Conservation (phyloP, 2,888 invertebrate genomes). For the Elegia similella region DNA sequence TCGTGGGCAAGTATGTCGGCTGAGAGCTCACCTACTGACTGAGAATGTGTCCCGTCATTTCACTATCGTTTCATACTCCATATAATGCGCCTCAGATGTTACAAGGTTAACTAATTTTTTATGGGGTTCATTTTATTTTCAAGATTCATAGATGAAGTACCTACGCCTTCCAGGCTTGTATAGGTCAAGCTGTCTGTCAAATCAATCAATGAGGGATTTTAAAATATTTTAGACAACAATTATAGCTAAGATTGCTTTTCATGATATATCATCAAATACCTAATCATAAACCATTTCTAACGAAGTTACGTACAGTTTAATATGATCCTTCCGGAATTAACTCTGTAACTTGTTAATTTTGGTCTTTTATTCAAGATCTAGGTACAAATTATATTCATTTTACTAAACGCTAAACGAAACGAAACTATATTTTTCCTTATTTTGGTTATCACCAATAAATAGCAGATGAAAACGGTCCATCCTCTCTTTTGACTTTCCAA, state of each 20-base stretch:
- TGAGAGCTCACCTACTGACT: conserved; percentile 58
- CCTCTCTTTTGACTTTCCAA: neutral
- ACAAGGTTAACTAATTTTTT: neutral
- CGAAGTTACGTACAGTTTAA: too few relatives aligned
- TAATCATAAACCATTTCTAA: too few relatives aligned
- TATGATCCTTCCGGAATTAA: too few relatives aligned
- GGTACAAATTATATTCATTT: too few relatives aligned
- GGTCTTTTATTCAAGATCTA: too few relatives aligned
- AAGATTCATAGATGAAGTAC: too few relatives aligned
- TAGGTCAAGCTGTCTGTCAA: neutral
- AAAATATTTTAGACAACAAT: too few relatives aligned
- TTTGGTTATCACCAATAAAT: neutral
- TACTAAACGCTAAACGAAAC: too few relatives aligned
- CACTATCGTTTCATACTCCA: conserved; percentile 50
- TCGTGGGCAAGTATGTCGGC: conserved; percentile 66
- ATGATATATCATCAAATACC: too few relatives aligned
- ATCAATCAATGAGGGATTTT: neutral
- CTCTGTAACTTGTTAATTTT: too few relatives aligned
- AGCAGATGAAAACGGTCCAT: neutral
- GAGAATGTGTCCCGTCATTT: conserved; percentile 53
- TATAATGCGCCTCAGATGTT: neutral
- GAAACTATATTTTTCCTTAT: too few relatives aligned
- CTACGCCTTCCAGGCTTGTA: neutral
- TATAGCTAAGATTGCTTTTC: too few relatives aligned
- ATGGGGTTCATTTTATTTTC: neutral